Percentiles rank a stretch among this genome's conserved stretches.
phyloP scores from a whole-genome alignment of 2,888 invertebrate species.

The Callimorpha dominula region DNA sequence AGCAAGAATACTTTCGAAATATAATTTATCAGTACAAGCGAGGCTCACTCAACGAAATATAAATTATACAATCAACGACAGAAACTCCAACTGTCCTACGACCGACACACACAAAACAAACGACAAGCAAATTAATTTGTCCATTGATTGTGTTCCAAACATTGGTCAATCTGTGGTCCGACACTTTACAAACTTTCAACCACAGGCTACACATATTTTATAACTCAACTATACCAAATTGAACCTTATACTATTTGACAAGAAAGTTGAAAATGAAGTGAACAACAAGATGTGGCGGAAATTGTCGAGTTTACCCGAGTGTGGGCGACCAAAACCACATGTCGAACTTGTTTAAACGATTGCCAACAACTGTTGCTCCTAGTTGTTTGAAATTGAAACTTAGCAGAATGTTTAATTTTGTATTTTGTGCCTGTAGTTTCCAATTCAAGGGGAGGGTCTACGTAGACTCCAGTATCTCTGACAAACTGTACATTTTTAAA shows the following conservation, averaged over 20 bases:
- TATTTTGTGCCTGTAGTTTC: slow-evolving; percentile 10
- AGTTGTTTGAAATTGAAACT: slow-evolving; percentile 51
- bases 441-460: slow-evolving; percentile 12
- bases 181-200: slow-evolving; percentile 53
- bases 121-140: slow-evolving; percentile 49
- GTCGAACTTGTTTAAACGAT: slow-evolving; percentile 46
- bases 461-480: neutral
- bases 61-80: slow-evolving; percentile 27
- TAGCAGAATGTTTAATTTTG: slow-evolving; percentile 28
- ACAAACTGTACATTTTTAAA: neutral
- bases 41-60: slow-evolving; percentile 20
- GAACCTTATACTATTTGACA: neutral
- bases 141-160: slow-evolving; percentile 74
- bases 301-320: slow-evolving; percentile 12
- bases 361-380: slow-evolving; percentile 55
- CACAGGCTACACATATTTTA: slow-evolving; percentile 42
- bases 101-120: slow-evolving; percentile 50
- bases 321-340: slow-evolving; percentile 41
- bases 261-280: slow-evolving; percentile 14
- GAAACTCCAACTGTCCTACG: slow-evolving; percentile 8
- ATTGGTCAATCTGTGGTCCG: slow-evolving; percentile 67
- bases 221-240: slow-evolving; percentile 18
- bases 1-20: neutral
- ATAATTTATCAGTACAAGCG: neutral
- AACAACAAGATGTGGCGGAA: neutral